These are phyloP conservation scores for Callimorpha dominula DNA, from an alignment of 2,888 invertebrate genomes.

Conservation along the genomic window DNA sequence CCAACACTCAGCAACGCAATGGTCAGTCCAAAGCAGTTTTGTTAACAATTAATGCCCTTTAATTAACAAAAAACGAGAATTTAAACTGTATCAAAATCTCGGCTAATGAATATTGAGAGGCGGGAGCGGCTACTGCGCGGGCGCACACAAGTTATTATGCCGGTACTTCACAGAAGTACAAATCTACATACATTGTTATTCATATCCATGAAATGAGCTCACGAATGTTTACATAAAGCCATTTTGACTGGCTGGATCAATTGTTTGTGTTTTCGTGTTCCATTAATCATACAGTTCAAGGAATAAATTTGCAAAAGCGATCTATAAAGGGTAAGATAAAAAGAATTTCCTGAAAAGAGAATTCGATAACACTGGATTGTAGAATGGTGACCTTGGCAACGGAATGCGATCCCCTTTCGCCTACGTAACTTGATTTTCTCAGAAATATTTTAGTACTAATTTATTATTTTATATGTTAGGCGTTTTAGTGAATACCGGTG, in stretches of 20 bases:
- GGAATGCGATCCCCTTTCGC: too few relatives aligned
- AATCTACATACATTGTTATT: constrained; percentile 25
- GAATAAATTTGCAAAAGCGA: background rate
- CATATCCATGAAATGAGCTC: constrained; percentile 20
- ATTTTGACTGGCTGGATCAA: constrained; percentile 13
- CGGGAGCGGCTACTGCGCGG: constrained; percentile 40
- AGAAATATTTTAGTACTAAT: too few relatives aligned
- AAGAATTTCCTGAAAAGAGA: too few relatives aligned
- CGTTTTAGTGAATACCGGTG: too few relatives aligned
- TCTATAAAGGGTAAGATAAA: too few relatives aligned
- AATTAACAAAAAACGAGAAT: constrained; percentile 71
- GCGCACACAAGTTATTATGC: constrained; percentile 20
- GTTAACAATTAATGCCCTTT: constrained; percentile 76
- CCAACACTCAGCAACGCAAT: constrained; percentile 37
- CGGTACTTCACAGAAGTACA: constrained; percentile 20
- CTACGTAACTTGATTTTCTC: too few relatives aligned
- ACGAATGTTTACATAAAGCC: constrained; percentile 16
- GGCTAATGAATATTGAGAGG: constrained; percentile 65
- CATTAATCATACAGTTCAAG: background rate
- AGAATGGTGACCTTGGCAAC: too few relatives aligned
- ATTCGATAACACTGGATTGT: too few relatives aligned
- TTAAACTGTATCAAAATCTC: constrained; percentile 68
- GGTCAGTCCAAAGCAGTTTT: constrained; percentile 65
- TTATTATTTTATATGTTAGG: too few relatives aligned
- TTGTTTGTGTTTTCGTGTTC: background rate